Evolutionary conservation across 2,888 invertebrate species (phyloP).

Genomic region (Heliconius hortense): DNA sequence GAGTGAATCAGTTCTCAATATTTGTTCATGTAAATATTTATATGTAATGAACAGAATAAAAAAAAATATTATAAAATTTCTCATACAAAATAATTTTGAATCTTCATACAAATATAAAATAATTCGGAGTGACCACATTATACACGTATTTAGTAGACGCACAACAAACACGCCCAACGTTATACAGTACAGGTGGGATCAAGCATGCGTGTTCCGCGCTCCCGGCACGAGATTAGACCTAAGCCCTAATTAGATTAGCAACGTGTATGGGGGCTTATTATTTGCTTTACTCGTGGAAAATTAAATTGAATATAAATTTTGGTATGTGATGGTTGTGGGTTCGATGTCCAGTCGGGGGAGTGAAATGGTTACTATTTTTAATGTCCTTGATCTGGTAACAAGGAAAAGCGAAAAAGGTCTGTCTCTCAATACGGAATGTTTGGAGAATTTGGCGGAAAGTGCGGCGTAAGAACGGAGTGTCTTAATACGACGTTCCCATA

Average conservation of each 20-base stretch:
- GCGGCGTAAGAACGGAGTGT: not conserved
- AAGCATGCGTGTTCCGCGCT: constrained; percentile 48
- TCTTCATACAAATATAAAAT: too few relatives aligned
- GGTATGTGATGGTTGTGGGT: too few relatives aligned
- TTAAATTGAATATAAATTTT: not conserved
- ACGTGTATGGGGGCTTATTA: constrained; percentile 55
- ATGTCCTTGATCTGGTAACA: too few relatives aligned
- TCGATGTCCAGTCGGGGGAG: too few relatives aligned
- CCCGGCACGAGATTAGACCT: constrained; percentile 56
- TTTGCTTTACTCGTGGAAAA: constrained; percentile 41
- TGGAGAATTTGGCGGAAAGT: too few relatives aligned
- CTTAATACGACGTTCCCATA: not conserved
- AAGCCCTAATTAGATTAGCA: constrained; percentile 55
- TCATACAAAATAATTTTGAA: not conserved
- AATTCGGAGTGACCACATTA: not conserved
- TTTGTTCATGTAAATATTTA: not conserved
- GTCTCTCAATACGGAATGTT: too few relatives aligned
- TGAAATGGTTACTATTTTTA: too few relatives aligned
- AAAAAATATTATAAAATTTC: not conserved
- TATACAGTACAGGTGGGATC: constrained; percentile 2
- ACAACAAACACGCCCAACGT: not conserved
- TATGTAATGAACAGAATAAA: not conserved
- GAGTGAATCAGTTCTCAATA: too few relatives aligned
- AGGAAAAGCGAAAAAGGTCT: too few relatives aligned
- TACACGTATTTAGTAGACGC: not conserved